phyloP scores from a whole-genome alignment of 1,140 invertebrate species.

The Brachionus rubens region DNA sequence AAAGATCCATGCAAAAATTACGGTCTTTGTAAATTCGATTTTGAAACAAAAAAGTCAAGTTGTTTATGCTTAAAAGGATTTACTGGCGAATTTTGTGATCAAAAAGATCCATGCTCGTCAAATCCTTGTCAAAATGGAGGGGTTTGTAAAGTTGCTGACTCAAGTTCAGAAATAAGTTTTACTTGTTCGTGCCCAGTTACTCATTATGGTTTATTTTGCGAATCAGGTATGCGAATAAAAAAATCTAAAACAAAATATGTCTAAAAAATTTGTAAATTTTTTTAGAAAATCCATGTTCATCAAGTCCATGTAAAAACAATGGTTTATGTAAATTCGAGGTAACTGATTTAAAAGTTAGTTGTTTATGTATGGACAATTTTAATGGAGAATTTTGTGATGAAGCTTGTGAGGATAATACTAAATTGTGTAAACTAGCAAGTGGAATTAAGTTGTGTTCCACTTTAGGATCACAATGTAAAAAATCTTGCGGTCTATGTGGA shows the following conservation, averaged over 20 bases:
- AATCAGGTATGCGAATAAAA: too few relatives aligned
- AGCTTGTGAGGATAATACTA: neutral
- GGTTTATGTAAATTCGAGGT: slow-evolving; percentile 1
- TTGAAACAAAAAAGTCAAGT: neutral
- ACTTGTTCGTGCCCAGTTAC: neutral
- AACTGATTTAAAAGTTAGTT: neutral
- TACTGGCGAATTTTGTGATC: neutral
- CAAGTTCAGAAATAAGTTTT: neutral
- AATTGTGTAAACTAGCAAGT: slow-evolving; percentile 10
- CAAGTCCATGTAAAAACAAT: slow-evolving; percentile 1
- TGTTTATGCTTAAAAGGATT: slow-evolving; percentile 10
- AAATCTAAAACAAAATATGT: too few relatives aligned
- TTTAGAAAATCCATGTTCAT: slow-evolving; percentile 8
- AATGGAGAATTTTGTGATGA: slow-evolving; percentile 5
- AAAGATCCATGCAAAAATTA: slow-evolving; percentile 18
- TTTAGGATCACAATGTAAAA: neutral
- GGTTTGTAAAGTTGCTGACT: neutral
- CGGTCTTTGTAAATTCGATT: neutral
- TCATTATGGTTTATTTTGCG: neutral
- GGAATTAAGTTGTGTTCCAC: neutral
- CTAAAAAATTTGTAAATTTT: too few relatives aligned
- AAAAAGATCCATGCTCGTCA: neutral
- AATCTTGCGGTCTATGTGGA: slow-evolving; percentile 6
- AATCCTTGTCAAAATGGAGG: neutral
- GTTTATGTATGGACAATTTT: neutral